phyloP scores from a whole-genome alignment of 2,797 vertebrate genomes.

The Melanotaenia pygmaea region DNA sequence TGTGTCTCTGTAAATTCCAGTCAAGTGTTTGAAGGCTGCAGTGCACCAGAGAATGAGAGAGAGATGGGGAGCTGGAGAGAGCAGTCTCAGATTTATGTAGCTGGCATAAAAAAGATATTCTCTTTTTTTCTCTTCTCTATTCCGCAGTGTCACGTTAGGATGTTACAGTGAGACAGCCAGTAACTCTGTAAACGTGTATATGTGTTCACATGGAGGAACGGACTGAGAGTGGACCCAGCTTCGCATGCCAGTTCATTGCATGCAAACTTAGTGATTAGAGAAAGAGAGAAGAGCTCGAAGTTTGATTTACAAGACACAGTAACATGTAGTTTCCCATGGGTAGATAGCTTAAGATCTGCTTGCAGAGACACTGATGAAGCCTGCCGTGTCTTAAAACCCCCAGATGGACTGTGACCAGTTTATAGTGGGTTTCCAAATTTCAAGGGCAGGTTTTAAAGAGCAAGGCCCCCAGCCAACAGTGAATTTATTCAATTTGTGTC shows the following conservation, averaged over 20 bases:
- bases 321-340: slow-evolving; percentile 38
- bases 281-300: slow-evolving; percentile 38
- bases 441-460: slow-evolving; percentile 35
- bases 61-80: slow-evolving; percentile 42
- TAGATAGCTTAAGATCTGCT: slow-evolving; percentile 41
- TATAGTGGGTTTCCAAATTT: slow-evolving; percentile 50
- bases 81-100: slow-evolving; percentile 53
- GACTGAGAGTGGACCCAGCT: slow-evolving; percentile 53
- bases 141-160: slow-evolving; percentile 54
- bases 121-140: slow-evolving; percentile 37
- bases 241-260: slow-evolving; percentile 59
- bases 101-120: slow-evolving; percentile 53
- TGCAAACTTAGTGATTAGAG: slow-evolving; percentile 58
- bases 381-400: slow-evolving; percentile 35
- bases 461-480: slow-evolving; percentile 16
- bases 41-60: slow-evolving; percentile 42
- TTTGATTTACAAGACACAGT: slow-evolving; percentile 58
- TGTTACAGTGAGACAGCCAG: slow-evolving; percentile 43
- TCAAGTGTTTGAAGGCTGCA: slow-evolving; percentile 77
- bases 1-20: slow-evolving; percentile 76
- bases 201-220: slow-evolving; percentile 21
- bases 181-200: slow-evolving; percentile 31
- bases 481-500: slow-evolving; percentile 39
- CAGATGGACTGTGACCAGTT: slow-evolving; percentile 52
- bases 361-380: slow-evolving; percentile 34